phyloP scores from a whole-genome alignment of 2,888 invertebrate genomes.

The Amiota minor region DNA sequence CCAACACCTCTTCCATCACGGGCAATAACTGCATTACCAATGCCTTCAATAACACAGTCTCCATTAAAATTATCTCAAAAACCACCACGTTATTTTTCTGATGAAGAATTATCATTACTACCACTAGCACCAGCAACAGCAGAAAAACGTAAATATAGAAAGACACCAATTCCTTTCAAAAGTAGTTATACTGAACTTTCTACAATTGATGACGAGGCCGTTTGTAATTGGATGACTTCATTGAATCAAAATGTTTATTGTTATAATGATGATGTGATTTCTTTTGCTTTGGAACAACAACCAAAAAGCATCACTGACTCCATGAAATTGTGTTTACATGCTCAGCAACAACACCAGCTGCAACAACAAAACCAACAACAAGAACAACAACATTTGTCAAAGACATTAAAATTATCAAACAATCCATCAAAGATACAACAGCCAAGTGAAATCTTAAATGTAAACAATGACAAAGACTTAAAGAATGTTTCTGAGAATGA shows the following conservation, averaged over 20 bases:
- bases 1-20: background rate
- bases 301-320: constrained; percentile 71
- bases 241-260: constrained; percentile 67
- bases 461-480: too few species aligned
- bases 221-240: constrained; percentile 71
- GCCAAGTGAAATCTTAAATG: too few species aligned
- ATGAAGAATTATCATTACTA: too few species aligned
- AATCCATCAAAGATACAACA: too few species aligned
- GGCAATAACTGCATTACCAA: constrained; percentile 14
- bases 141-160: too few species aligned
- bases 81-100: background rate
- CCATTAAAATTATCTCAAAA: background rate
- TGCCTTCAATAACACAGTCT: background rate
- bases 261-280: constrained; percentile 60
- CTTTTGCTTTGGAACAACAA: constrained; percentile 48
- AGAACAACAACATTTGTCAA: constrained; percentile 22
- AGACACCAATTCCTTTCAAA: background rate
- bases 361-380: constrained; percentile 27
- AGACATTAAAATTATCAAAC: background rate
- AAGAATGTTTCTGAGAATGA: too few species aligned
- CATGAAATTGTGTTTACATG: constrained; percentile 35
- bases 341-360: constrained; percentile 39
- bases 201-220: constrained; percentile 63
- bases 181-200: constrained; percentile 30
- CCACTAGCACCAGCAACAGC: too few species aligned